phyloP scores from a whole-genome alignment of 2,113 vertebrate species.

The Bambusicola thoracicus region DNA sequence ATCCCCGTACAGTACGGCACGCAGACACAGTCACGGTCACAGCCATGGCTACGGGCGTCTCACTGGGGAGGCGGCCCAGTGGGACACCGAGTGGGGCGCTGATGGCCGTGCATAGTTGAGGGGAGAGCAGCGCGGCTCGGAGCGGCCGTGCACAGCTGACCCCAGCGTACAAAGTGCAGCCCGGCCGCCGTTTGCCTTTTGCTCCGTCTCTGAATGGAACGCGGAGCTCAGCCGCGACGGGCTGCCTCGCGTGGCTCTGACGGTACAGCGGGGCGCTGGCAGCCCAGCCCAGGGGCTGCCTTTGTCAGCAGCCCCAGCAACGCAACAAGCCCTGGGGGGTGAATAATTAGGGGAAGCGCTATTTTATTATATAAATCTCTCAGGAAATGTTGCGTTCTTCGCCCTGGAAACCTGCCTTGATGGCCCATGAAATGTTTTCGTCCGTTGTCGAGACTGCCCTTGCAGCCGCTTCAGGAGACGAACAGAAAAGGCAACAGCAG shows the following conservation, averaged over 20 bases:
- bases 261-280: background rate
- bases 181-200: background rate
- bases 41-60: background rate
- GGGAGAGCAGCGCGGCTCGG: no score
- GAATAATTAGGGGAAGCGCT: background rate
- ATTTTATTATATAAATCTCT: background rate
- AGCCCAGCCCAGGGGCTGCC: background rate
- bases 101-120: background rate
- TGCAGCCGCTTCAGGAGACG: background rate
- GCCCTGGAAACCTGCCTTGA: background rate
- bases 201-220: background rate
- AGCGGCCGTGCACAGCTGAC: background rate
- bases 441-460: background rate
- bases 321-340: no score
- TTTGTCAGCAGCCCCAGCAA: background rate
- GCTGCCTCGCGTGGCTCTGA: no score
- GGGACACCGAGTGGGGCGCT: no score
- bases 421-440: background rate
- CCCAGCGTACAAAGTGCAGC: no score
- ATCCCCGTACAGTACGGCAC: background rate
- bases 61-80: no score
- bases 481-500: no score
- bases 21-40: background rate
- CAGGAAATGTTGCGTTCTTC: fast-evolving
- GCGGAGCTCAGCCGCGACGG: no score